phyloP scores from a whole-genome alignment of 2,888 invertebrate species.

The Pseudococcus longispinus region DNA sequence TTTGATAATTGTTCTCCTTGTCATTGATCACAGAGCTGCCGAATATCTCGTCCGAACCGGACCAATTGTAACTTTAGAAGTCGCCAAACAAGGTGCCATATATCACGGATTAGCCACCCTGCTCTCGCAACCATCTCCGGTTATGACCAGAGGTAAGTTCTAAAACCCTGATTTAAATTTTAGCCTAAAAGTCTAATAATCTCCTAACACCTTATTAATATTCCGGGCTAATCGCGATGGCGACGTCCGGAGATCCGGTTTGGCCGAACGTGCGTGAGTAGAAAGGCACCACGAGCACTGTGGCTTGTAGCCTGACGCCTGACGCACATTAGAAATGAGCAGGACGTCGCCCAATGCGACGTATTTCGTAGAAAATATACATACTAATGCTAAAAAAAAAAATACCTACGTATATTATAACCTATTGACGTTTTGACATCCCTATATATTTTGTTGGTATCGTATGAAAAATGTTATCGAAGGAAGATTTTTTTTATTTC shows the following conservation, averaged over 20 bases:
- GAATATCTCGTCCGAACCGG: slow-evolving; percentile 94
- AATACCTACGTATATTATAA: background rate
- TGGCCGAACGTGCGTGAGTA: background rate
- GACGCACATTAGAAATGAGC: background rate
- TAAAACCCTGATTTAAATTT: slow-evolving; percentile 57
- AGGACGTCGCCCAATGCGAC: background rate
- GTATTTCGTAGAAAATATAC: background rate
- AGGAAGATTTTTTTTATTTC: background rate
- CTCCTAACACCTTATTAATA: background rate
- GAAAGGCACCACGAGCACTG: slow-evolving; percentile 22
- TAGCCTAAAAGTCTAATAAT: background rate
- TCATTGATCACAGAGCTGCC: slow-evolving; percentile 76
- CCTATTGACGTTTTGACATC: background rate
- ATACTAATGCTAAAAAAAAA: background rate
- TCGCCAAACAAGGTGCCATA: slow-evolving; percentile 97
- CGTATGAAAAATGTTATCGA: background rate
- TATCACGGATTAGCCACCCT: slow-evolving; percentile 94
- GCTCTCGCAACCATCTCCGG: slow-evolving; percentile 88
- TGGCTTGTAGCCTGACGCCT: background rate
- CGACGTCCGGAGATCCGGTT: background rate
- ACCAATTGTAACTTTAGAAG: slow-evolving; percentile 90
- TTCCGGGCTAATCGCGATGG: background rate
- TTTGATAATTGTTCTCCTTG: background rate
- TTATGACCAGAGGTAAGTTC: slow-evolving; percentile 74
- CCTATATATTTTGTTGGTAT: background rate